Base-by-base conservation (phyloP, 2,113 vertebrate genomes). In the Zosterops lateralis region DNA sequence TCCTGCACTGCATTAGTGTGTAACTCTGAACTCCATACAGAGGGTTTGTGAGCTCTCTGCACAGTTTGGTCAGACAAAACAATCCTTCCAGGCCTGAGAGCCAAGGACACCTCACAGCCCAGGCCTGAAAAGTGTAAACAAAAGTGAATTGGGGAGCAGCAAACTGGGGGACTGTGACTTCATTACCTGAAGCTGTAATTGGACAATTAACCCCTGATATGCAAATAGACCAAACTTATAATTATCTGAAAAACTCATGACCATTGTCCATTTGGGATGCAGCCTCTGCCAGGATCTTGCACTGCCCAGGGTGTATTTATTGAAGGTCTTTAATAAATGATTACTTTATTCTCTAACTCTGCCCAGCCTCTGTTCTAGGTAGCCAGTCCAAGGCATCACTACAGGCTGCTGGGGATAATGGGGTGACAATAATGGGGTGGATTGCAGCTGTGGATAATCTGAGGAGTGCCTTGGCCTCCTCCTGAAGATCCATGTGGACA, bases 211-310 rank as follows among this genome's bases (percentile, higher is more conserved):
- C 29, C 34, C 19, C 22, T 62, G 45, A 32, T 26, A 20, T 40
- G 29, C 29, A 62, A 62, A 76, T 2, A 5, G 21, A 76, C 13
- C 17, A 76, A 16, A 50, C 7, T 61, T n/a, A 7, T 9, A 38
- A 38, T 38, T 38, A 40, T 20, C 17, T 76, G 57, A 50, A 50
- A 50, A 40, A 12, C 16, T 40, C 2, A 0, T 48, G 34, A 19
- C 12, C 5, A 1, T 36, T 0, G 3, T 71, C 8, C 16, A 13
- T 17, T 5, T 5, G 29, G 44, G 32, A 8, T 48, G 34, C 7
- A 32, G 57, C 34, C 57, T 19, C 12, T 48, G 28, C 56, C 56
- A 60, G 42, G 73, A 12, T 20, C 34, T 5, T 50, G 73, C 57
- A 32, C 28, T 32, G 57, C 73, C 73, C 57, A 32, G 44, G 28